A percentile compares a stretch with the other conserved stretches of the same genome.
These are phyloP conservation scores for Campoplex capitator DNA, from an alignment of 2,888 invertebrate genomes.

Conservation along the genomic window DNA sequence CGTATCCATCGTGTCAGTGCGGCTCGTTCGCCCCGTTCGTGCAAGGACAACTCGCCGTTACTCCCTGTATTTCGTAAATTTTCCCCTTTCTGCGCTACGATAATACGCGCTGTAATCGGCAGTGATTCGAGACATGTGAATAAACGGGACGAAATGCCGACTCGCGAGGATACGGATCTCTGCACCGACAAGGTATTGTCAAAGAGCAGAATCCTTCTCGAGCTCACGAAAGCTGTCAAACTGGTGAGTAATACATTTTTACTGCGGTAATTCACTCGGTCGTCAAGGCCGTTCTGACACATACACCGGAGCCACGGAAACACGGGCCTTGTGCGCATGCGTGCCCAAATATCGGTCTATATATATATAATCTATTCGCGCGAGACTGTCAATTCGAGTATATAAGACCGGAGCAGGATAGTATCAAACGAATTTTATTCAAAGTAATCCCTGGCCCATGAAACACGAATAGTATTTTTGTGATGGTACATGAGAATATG, in stretches of 20 bases:
- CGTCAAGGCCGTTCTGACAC: conserved; percentile 66
- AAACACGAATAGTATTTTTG: background rate
- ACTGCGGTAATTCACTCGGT: conserved; percentile 37
- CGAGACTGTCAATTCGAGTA: background rate
- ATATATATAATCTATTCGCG: background rate
- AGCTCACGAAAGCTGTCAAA: conserved; percentile 84
- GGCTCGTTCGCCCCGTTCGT: conserved; percentile 56
- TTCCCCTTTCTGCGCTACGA: conserved; percentile 38
- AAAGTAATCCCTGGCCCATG: background rate
- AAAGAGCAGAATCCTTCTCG: conserved; percentile 82
- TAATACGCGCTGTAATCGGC: conserved; percentile 51
- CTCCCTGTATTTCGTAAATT: conserved; percentile 52
- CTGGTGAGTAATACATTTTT: conserved; percentile 78
- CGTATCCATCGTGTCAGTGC: conserved; percentile 54
- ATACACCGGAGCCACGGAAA: background rate
- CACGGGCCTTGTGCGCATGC: background rate
- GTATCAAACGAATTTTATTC: background rate
- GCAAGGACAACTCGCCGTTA: conserved; percentile 56
- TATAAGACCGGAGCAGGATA: background rate
- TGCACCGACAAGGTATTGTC: conserved; percentile 83
- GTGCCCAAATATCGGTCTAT: background rate
- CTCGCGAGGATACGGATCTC: conserved; percentile 81
- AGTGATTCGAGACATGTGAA: conserved; percentile 75
- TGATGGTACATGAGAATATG: background rate
- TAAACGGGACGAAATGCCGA: conserved; percentile 77